These are phyloP conservation scores for Vireo griseus DNA, from an alignment of 2,797 vertebrate genomes.

Conservation along the genomic window DNA sequence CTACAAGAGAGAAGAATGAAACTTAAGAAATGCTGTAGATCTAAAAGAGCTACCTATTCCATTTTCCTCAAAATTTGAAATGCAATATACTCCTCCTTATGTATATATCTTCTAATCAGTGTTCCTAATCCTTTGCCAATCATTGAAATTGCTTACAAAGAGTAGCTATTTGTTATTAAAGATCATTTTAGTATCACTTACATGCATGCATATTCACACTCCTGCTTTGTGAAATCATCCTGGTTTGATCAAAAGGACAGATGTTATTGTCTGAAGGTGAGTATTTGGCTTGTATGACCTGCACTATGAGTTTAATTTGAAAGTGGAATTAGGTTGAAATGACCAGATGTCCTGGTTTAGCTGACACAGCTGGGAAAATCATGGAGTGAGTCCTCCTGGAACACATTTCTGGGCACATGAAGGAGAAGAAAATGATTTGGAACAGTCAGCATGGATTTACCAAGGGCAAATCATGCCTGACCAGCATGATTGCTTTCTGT, in stretches of 20 bases:
- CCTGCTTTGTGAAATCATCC: neutral
- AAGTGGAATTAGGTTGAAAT: constrained; percentile 52
- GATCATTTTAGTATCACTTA: neutral
- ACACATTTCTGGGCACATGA: constrained; percentile 14
- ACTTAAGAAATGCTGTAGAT: neutral
- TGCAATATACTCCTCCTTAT: accelerated
- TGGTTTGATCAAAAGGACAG: neutral
- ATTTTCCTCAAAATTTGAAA: neutral
- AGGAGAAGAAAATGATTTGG: constrained; percentile 31
- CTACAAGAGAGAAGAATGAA: neutral
- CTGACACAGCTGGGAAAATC: constrained; percentile 55
- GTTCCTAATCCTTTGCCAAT: neutral
- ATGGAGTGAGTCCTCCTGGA: constrained; percentile 19
- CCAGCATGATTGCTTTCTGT: neutral
- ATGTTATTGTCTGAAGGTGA: constrained; percentile 27
- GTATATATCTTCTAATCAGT: neutral
- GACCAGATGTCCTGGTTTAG: constrained; percentile 49
- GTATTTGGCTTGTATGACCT: constrained; percentile 8
- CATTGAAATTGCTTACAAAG: neutral
- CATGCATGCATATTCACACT: neutral
- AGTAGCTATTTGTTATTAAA: neutral
- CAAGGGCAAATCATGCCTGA: constrained; percentile 45
- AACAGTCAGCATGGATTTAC: constrained; percentile 34
- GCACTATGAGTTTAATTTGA: constrained; percentile 3
- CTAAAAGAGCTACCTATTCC: neutral